A percentile compares a stretch with the other conserved stretches of the same genome.
phyloP scores from a whole-genome alignment of 2,888 invertebrate genomes.

The Trichopoda pennipes region DNA sequence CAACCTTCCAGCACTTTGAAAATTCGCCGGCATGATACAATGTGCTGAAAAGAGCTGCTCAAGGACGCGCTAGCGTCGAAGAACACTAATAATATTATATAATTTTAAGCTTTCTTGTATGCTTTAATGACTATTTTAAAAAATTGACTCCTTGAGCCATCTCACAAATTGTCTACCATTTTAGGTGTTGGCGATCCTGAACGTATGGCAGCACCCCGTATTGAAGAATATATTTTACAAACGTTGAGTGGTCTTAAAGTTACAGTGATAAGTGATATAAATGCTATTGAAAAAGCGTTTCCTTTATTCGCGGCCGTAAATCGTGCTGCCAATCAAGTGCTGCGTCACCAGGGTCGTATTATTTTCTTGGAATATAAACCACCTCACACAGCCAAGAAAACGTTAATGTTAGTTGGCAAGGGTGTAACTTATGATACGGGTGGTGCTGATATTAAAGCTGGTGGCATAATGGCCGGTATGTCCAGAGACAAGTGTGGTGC shows the following conservation, averaged over 20 bases:
- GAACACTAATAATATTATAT: no score
- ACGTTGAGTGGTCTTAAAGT: conserved; percentile 86
- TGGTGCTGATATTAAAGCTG: conserved; percentile 91
- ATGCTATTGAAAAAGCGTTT: conserved; percentile 86
- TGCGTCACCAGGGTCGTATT: conserved; percentile 86
- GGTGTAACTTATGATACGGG: conserved; percentile 95
- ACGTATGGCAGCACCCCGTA: conserved; percentile 91
- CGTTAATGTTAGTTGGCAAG: conserved; percentile 94
- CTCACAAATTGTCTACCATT: neutral
- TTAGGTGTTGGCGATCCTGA: conserved; percentile 93
- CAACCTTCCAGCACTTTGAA: no score
- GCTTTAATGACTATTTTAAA: conserved; percentile 44
- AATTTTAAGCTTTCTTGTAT: no score
- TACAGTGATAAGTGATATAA: conserved; percentile 84
- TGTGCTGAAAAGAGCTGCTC: no score
- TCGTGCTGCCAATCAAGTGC: conserved; percentile 87
- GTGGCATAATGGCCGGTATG: conserved; percentile 92
- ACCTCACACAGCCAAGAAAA: conserved; percentile 83
- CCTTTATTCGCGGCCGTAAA: conserved; percentile 92
- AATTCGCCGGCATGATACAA: no score
- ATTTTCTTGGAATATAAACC: conserved; percentile 92
- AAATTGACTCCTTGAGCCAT: neutral
- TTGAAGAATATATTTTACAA: conserved; percentile 87
- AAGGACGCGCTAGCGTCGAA: no score
- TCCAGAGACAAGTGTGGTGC: conserved; percentile 97